Conservation (phyloP, 2,888 invertebrate species). For the Stenichneumon culpator region DNA sequence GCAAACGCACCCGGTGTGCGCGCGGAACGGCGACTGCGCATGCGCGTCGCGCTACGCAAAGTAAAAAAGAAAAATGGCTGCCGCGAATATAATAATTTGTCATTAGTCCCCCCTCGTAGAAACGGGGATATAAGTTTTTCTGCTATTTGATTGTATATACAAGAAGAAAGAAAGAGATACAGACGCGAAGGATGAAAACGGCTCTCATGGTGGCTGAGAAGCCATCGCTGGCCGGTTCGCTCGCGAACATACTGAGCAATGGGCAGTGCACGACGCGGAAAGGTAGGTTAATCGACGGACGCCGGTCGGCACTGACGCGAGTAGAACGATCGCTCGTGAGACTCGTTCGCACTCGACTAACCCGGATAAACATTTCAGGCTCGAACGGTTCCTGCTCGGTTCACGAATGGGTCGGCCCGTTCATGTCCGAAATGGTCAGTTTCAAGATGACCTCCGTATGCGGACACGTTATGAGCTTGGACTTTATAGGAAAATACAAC, state of each 20-base stretch:
- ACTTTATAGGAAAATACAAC: constrained; percentile 97
- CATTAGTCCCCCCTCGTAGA: background rate
- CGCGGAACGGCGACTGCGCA: no score
- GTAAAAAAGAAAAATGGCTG: background rate
- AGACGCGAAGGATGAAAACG: constrained; percentile 89
- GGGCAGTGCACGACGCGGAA: constrained; percentile 92
- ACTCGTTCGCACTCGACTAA: background rate
- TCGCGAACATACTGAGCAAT: constrained; percentile 97
- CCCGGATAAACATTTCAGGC: constrained; percentile 86
- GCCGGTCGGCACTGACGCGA: background rate
- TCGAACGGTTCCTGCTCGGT: constrained; percentile 96
- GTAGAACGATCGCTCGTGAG: background rate
- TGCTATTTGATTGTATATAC: background rate
- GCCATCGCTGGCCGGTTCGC: constrained; percentile 97
- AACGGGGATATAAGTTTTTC: background rate
- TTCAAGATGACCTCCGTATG: constrained; percentile 99
- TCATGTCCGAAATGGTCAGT: constrained; percentile 90
- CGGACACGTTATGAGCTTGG: constrained; percentile 98
- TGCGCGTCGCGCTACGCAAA: background rate
- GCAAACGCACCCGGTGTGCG: no score
- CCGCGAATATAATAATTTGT: background rate
- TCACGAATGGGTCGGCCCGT: constrained; percentile 96
- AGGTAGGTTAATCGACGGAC: constrained; percentile 86
- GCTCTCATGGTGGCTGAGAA: constrained; percentile 99
- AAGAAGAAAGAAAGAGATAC: background rate